Percentiles rank a stretch among this genome's conserved stretches.
Conservation (phyloP, 2,888 invertebrate species). For the Sipha maydis region DNA sequence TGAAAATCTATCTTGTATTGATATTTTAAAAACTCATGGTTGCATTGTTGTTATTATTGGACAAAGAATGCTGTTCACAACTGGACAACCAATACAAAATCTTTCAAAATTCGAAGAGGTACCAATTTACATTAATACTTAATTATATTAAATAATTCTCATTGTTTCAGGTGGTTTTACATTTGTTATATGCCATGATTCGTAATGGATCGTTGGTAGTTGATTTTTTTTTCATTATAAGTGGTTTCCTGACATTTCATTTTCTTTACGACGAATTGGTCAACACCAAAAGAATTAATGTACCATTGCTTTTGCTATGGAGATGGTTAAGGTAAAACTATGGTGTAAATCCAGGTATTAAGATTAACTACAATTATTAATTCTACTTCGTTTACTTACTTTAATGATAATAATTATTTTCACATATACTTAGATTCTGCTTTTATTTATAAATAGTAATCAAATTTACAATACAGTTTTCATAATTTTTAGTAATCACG, state of each 20-base stretch:
- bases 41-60: slow-evolving; percentile 40
- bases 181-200: slow-evolving; percentile 32
- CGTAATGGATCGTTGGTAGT: slow-evolving; percentile 47
- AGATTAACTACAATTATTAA: no score
- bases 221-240: slow-evolving; percentile 47
- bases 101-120: slow-evolving; percentile 22
- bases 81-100: slow-evolving; percentile 25
- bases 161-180: slow-evolving; percentile 8
- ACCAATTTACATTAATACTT: not conserved
- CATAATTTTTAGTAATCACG: no score
- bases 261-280: slow-evolving; percentile 48
- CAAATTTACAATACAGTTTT: no score
- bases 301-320: slow-evolving; percentile 41
- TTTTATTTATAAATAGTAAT: no score
- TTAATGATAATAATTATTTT: no score
- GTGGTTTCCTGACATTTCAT: slow-evolving; percentile 52
- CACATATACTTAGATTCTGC: no score
- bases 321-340: slow-evolving; percentile 46
- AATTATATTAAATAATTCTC: not conserved
- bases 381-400: no score
- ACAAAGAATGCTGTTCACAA: slow-evolving; percentile 42
- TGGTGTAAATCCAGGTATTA: not conserved
- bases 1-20: slow-evolving; percentile 42
- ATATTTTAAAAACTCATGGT: slow-evolving; percentile 50
- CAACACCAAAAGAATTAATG: slow-evolving; percentile 52